These are phyloP conservation scores for Ichneumon xanthorius DNA, from an alignment of 2,888 invertebrate genomes.

Conservation along the genomic window DNA sequence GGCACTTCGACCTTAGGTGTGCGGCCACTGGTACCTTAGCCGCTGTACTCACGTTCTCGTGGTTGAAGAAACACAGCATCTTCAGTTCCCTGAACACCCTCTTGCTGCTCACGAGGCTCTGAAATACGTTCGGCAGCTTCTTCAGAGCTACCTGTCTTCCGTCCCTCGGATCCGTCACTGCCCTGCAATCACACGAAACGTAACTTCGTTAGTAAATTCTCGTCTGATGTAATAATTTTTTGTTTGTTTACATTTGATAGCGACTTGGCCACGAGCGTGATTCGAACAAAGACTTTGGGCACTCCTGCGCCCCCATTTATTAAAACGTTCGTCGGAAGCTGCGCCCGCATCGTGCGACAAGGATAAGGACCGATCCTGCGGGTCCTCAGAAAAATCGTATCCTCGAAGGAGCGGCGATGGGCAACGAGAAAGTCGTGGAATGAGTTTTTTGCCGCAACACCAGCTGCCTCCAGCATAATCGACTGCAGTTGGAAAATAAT, in stretches of 20 bases:
- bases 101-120: constrained; percentile 99
- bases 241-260: no score
- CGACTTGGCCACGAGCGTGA: not conserved
- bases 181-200: constrained; percentile 90
- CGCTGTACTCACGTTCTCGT: constrained; percentile 96
- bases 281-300: not conserved
- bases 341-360: not conserved
- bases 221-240: no score
- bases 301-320: not conserved
- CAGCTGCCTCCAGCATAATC: constrained; percentile 39
- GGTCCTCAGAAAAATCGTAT: not conserved
- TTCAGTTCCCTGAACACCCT: constrained; percentile 99
- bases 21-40: no score
- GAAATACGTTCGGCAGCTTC: constrained; percentile 99
- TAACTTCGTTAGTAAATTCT: no score
- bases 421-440: not conserved
- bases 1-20: no score
- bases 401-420: not conserved
- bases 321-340: not conserved
- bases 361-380: not conserved
- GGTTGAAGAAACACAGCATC: constrained; percentile 99
- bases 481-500: constrained; percentile 45
- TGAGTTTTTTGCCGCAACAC: constrained; percentile 8
- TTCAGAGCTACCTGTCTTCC: constrained; percentile 99
- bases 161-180: constrained; percentile 99